Percentiles rank a stretch among this genome's conserved stretches.
Evolutionary conservation across 2,797 vertebrate genomes (phyloP).

Genomic region (Hydrolagus colliei): DNA sequence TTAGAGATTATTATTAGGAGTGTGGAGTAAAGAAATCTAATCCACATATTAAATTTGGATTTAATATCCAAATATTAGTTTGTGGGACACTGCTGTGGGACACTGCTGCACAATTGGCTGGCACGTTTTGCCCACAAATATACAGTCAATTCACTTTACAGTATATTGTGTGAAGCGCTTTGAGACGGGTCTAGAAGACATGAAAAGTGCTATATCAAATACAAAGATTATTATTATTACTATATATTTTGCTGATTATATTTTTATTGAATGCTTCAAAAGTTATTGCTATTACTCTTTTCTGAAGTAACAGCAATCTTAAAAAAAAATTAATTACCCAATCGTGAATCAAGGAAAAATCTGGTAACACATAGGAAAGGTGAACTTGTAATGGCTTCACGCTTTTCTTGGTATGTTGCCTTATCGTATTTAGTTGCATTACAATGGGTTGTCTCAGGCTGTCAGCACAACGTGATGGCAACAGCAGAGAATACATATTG

Average conservation of each 20-base stretch:
- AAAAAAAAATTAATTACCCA: neutral
- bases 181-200: too few species aligned
- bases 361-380: neutral
- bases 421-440: neutral
- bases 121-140: too few species aligned
- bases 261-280: neutral
- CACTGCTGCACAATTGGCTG: neutral
- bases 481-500: neutral
- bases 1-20: too few species aligned
- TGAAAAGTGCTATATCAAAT: too few species aligned
- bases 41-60: too few species aligned
- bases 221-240: too few species aligned
- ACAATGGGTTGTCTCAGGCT: neutral
- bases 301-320: neutral
- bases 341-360: neutral
- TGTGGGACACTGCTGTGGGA: too few species aligned
- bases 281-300: neutral
- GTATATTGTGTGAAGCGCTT: too few species aligned
- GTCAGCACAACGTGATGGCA: neutral
- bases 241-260: neutral
- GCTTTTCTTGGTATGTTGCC: neutral
- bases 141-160: too few species aligned
- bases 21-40: too few species aligned
- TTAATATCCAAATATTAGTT: too few species aligned
- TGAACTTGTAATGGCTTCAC: neutral